These are phyloP conservation scores for Rhagologus leucostigma DNA, from an alignment of 2,113 vertebrate genomes.

Conservation along the genomic window DNA sequence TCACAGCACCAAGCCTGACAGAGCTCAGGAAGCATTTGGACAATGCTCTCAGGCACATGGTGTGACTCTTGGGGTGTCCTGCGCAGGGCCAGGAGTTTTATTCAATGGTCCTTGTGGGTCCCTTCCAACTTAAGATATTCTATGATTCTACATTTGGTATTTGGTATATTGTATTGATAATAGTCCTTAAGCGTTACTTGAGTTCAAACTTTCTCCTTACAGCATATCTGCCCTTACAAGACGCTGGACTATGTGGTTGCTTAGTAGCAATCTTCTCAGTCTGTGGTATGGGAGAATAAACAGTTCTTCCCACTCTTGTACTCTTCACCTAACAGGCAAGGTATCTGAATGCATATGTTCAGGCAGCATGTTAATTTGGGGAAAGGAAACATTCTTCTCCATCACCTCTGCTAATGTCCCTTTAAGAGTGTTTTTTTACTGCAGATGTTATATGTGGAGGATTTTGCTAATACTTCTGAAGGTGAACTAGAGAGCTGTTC, in stretches of 20 bases:
- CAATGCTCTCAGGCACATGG: accelerated
- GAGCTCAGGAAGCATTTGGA: accelerated
- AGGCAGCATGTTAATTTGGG: not conserved
- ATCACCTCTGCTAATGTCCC: not conserved
- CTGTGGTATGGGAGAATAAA: not conserved
- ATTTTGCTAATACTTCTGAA: not conserved
- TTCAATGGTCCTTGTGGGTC: not conserved
- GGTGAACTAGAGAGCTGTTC: not conserved
- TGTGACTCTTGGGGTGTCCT: not conserved
- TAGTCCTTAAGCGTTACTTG: not conserved
- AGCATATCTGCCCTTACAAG: not conserved
- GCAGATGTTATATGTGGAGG: not conserved
- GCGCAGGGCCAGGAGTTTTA: not conserved
- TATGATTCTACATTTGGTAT: too few species aligned
- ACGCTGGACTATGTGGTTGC: not conserved
- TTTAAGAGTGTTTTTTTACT: not conserved
- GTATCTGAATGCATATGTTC: not conserved
- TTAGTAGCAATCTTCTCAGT: accelerated
- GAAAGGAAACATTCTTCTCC: not conserved
- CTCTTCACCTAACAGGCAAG: not conserved
- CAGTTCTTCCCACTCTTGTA: not conserved
- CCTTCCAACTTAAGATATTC: not conserved
- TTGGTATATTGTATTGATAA: not conserved
- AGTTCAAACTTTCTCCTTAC: not conserved
- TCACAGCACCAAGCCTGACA: not conserved